Evolutionary conservation across 2,797 vertebrate genomes (phyloP).

Genomic region (Argentina silus): DNA sequence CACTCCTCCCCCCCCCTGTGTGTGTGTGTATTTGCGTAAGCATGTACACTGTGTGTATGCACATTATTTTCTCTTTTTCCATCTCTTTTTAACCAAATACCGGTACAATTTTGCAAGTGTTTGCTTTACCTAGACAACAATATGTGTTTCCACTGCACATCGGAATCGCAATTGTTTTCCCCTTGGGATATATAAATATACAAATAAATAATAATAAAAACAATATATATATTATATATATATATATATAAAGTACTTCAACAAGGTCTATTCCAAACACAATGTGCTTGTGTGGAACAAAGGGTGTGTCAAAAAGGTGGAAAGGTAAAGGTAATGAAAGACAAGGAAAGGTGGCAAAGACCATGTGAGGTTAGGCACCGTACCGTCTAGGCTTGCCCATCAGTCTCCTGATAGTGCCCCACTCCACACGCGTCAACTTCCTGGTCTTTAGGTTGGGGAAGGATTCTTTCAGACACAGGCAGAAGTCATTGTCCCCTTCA

Average conservation of each 20-base stretch:
- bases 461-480: conserved; percentile 96
- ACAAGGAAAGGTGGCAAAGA: neutral
- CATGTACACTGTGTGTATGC: too few species aligned
- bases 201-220: too few species aligned
- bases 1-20: neutral
- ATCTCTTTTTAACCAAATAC: neutral
- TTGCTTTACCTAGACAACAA: too few species aligned
- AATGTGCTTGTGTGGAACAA: too few species aligned
- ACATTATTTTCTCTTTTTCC: neutral
- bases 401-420: conserved; percentile 95
- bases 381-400: conserved; percentile 99
- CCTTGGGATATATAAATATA: too few species aligned
- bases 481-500: conserved; percentile 99
- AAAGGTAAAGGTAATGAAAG: neutral
- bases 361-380: conserved; percentile 23
- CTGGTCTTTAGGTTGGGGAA: conserved; percentile 97
- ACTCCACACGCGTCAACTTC: conserved; percentile 95
- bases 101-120: too few species aligned
- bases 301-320: too few species aligned
- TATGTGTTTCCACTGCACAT: too few species aligned
- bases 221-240: neutral
- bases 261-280: neutral
- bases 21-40: too few species aligned
- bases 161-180: too few species aligned
- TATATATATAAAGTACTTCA: too few species aligned